phyloP scores from a whole-genome alignment of 2,797 vertebrate genomes.

The Chaetophractus vellerosus region DNA sequence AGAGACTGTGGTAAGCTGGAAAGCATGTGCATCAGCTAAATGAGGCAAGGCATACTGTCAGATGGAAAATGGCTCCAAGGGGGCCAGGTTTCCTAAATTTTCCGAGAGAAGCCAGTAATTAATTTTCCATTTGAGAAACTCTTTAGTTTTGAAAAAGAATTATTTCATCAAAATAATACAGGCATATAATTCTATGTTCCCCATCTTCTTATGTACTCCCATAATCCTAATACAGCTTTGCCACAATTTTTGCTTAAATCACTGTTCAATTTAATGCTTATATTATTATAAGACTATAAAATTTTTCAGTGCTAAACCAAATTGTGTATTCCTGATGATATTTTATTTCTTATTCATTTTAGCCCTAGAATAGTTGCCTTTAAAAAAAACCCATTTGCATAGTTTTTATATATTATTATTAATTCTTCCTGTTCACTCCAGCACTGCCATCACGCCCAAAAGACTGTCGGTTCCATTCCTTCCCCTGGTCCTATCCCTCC shows the following conservation, averaged over 20 bases:
- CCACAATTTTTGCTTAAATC: not conserved
- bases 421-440: not conserved
- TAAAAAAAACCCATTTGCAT: not conserved
- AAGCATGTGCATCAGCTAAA: not conserved
- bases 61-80: not conserved
- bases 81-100: not conserved
- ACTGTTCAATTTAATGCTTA: not conserved
- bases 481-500: not conserved
- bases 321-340: not conserved
- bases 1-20: not conserved
- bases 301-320: not conserved
- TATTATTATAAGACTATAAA: not conserved
- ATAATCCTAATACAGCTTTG: not conserved
- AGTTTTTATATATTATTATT: not conserved
- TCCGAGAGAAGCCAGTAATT: not conserved
- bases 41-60: fast-evolving
- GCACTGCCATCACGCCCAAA: not conserved
- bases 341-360: constrained; percentile 37
- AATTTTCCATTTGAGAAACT: not conserved
- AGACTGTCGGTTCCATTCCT: too few relatives aligned
- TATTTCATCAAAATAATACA: not conserved
- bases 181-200: not conserved
- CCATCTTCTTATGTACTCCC: not conserved
- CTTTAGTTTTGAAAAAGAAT: constrained; percentile 26
- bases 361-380: not conserved